A percentile compares a stretch with the other conserved stretches of the same genome.
Conservation (phyloP, 2,113 vertebrate species). For the Thymallus thymallus region DNA sequence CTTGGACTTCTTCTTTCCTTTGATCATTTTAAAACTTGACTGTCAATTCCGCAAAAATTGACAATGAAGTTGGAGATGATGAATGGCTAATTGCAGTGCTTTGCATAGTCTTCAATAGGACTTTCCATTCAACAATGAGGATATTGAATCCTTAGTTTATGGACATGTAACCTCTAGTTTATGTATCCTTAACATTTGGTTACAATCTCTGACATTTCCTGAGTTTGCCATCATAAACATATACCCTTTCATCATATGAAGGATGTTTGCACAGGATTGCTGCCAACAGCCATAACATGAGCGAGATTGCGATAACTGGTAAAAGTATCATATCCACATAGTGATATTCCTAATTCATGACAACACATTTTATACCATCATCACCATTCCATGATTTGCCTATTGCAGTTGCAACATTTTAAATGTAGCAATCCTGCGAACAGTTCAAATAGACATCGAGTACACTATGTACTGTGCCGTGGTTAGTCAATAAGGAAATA, state of each 20-base stretch:
- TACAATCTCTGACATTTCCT: too few species aligned
- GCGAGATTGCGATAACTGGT: neutral
- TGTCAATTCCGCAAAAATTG: too few species aligned
- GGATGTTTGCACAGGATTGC: constrained; percentile 11
- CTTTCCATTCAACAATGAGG: too few species aligned
- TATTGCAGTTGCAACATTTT: neutral
- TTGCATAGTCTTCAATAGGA: too few species aligned
- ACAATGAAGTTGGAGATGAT: too few species aligned
- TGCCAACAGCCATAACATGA: constrained; percentile 4
- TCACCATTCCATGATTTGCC: neutral
- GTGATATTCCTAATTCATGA: neutral
- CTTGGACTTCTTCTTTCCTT: too few species aligned
- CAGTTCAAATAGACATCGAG: neutral
- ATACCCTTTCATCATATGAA: neutral
- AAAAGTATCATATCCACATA: neutral
- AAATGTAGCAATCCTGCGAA: neutral
- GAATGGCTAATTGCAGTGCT: too few species aligned
- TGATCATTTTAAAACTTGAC: too few species aligned
- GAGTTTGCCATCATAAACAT: neutral
- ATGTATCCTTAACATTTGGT: too few species aligned
- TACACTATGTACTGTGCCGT: neutral
- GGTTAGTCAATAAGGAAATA: neutral
- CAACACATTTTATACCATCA: neutral
- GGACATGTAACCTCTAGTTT: too few species aligned
- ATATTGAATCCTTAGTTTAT: too few species aligned